These are phyloP conservation scores for Gorsachius goisagi DNA, from an alignment of 2,113 vertebrate genomes.

Conservation along the genomic window DNA sequence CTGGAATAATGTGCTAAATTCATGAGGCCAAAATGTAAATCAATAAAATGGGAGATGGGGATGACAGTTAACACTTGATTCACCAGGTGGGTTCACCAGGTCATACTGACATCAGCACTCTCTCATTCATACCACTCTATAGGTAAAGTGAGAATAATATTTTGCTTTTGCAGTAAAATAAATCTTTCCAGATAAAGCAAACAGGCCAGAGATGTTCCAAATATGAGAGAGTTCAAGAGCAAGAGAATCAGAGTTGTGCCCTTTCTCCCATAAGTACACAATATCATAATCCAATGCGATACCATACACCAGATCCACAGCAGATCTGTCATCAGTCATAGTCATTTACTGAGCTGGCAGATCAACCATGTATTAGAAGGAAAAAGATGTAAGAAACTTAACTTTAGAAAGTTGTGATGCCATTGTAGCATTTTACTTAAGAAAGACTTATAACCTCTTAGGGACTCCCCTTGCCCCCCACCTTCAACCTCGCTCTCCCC, in stretches of 20 bases:
- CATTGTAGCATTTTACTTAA: background rate
- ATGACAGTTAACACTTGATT: background rate
- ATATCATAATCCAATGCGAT: background rate
- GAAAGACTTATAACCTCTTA: background rate
- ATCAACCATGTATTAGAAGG: background rate
- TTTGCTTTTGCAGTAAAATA: background rate
- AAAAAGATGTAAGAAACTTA: background rate
- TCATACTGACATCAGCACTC: background rate
- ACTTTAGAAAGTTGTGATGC: background rate
- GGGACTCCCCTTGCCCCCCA: background rate
- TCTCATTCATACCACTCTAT: background rate
- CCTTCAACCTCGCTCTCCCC: fast-evolving
- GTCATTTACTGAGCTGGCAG: background rate
- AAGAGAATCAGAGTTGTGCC: background rate
- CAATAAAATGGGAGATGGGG: background rate
- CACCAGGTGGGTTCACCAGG: background rate
- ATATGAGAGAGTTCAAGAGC: background rate
- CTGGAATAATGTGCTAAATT: background rate
- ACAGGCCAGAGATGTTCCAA: background rate
- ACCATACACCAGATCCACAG: background rate
- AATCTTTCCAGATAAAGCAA: background rate
- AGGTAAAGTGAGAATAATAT: background rate
- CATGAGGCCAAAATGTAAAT: background rate
- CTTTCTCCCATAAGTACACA: background rate
- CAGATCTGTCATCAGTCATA: background rate